Conservation (phyloP, 2,888 invertebrate genomes). For the Limenitis camilla region DNA sequence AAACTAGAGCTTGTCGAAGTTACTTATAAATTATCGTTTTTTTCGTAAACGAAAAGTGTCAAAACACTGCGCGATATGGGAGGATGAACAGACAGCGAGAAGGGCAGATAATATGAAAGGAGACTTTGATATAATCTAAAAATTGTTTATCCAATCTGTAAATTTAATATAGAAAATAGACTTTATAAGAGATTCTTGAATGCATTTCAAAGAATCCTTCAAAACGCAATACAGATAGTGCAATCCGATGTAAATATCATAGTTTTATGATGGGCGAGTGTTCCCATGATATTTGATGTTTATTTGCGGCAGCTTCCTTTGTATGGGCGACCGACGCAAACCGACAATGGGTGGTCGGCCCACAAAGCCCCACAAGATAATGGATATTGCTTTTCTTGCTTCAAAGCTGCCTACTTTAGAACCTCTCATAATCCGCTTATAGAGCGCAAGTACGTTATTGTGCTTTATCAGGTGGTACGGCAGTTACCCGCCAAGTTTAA, state of each 20-base stretch:
- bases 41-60: too few relatives aligned
- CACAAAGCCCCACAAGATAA: slow-evolving; percentile 67
- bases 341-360: slow-evolving; percentile 54
- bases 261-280: slow-evolving; percentile 4
- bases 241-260: slow-evolving; percentile 2
- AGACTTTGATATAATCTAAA: too few relatives aligned
- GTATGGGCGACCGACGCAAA: slow-evolving; percentile 37
- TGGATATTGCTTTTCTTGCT: slow-evolving; percentile 73
- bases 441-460: slow-evolving; percentile 61
- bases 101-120: too few relatives aligned
- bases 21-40: too few relatives aligned
- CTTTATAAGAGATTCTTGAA: not conserved
- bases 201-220: not conserved
- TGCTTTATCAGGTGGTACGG: slow-evolving; percentile 60
- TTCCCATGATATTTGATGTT: slow-evolving; percentile 15
- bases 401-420: slow-evolving; percentile 70
- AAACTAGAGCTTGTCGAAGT: too few relatives aligned
- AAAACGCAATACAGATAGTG: not conserved
- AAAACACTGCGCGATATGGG: too few relatives aligned
- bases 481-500: too few relatives aligned
- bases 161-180: not conserved
- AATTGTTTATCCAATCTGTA: too few relatives aligned
- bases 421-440: slow-evolving; percentile 71
- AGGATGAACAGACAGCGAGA: too few relatives aligned
- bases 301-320: slow-evolving; percentile 15